Evolutionary conservation across 1,140 invertebrate species (phyloP).

Genomic region (Zeugodacus cucurbitae): DNA sequence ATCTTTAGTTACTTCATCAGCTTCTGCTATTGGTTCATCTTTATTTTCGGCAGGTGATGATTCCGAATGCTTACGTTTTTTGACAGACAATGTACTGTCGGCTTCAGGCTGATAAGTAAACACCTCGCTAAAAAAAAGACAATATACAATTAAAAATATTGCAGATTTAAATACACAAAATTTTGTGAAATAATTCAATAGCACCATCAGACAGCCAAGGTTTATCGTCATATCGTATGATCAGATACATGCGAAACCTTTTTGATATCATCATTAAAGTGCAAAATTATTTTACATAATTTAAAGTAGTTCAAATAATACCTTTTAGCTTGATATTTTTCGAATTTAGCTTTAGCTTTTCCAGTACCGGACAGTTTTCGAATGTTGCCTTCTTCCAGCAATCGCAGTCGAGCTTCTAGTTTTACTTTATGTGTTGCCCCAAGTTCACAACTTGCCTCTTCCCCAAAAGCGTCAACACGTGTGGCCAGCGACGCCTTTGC

Average conservation of each 20-base stretch:
- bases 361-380: slow-evolving; percentile 87
- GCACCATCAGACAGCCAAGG: slow-evolving; percentile 63
- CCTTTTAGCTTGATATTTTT: slow-evolving; percentile 89
- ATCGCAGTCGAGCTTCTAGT: slow-evolving; percentile 80
- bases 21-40: slow-evolving; percentile 28
- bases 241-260: slow-evolving; percentile 58
- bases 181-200: not conserved
- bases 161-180: not conserved
- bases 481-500: slow-evolving; percentile 94
- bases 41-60: slow-evolving; percentile 34
- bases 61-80: slow-evolving; percentile 68
- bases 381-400: slow-evolving; percentile 87
- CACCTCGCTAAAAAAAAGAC: slow-evolving; percentile 71
- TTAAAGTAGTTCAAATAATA: slow-evolving; percentile 56
- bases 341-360: slow-evolving; percentile 87
- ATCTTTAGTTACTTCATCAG: slow-evolving; percentile 47
- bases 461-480: slow-evolving; percentile 95
- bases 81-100: slow-evolving; percentile 71
- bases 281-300: slow-evolving; percentile 27
- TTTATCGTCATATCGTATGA: slow-evolving; percentile 56
- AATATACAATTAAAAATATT: not conserved
- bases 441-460: slow-evolving; percentile 82
- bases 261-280: slow-evolving; percentile 56
- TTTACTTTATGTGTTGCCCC: slow-evolving; percentile 90
- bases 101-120: slow-evolving; percentile 72